A percentile compares a stretch with the other conserved stretches of the same genome.
Conservation (phyloP, 2,113 vertebrate genomes). For the Aleadryas rufinucha region DNA sequence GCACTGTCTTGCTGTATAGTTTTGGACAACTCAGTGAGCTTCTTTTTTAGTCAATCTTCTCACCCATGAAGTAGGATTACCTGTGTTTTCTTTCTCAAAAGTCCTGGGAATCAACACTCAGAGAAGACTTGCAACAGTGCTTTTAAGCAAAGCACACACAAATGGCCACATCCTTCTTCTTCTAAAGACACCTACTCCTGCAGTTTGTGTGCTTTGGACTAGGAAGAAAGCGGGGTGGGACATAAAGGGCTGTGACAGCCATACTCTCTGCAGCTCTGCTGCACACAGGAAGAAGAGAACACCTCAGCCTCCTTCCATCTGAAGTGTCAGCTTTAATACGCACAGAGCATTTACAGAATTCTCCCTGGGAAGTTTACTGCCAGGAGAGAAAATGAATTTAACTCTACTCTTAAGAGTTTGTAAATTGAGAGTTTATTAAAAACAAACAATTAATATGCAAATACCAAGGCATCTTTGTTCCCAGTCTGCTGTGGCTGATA, state of each 20-base stretch:
- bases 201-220: background rate
- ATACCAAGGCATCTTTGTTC: background rate
- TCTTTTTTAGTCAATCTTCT: background rate
- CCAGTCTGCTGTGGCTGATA: background rate
- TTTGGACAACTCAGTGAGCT: background rate
- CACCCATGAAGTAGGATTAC: background rate
- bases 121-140: background rate
- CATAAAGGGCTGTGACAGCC: background rate
- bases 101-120: background rate
- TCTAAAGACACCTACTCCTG: background rate
- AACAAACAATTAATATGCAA: background rate
- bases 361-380: background rate
- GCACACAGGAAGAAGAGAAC: background rate
- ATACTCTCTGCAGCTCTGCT: rapidly evolving
- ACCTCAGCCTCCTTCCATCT: background rate
- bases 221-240: background rate
- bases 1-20: background rate
- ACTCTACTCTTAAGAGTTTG: background rate
- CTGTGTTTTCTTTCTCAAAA: background rate
- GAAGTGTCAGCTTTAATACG: background rate
- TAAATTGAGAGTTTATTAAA: conserved; percentile 3
- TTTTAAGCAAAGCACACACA: background rate
- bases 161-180: background rate
- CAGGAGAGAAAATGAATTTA: background rate
- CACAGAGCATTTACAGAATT: background rate